Conservation (phyloP, 2,888 invertebrate species). For the Peribatodes rhomboidaria region DNA sequence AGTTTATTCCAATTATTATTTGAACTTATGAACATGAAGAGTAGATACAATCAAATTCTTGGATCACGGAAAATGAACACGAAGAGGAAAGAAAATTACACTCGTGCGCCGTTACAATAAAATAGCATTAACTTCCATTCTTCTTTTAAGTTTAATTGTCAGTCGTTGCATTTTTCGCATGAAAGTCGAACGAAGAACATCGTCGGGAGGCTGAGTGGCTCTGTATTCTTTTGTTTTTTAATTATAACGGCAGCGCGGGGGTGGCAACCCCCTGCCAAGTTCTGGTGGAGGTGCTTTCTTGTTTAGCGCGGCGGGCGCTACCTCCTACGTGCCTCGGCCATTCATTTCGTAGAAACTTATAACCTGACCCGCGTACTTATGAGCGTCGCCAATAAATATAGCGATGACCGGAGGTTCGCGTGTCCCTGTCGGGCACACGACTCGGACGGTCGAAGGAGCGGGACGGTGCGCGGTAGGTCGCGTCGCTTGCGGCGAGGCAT, state of each 20-base stretch:
- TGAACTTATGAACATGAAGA: background rate
- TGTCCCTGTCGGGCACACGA: constrained; percentile 70
- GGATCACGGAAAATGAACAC: background rate
- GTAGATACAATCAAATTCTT: too few species aligned
- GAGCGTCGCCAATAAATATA: constrained; percentile 87
- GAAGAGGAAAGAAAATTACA: background rate
- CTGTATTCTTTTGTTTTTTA: constrained; percentile 87
- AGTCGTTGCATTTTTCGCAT: constrained; percentile 80
- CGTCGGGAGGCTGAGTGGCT: constrained; percentile 80
- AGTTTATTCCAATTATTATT: too few species aligned
- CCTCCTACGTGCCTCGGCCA: constrained; percentile 84
- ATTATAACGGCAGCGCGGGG: constrained; percentile 81
- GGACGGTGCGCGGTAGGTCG: constrained; percentile 68
- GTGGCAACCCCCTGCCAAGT: constrained; percentile 72
- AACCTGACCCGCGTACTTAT: constrained; percentile 87
- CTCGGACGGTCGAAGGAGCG: constrained; percentile 59
- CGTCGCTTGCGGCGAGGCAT: constrained; percentile 78
- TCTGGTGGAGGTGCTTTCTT: constrained; percentile 83
- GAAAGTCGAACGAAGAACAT: constrained; percentile 73
- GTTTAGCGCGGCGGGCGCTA: constrained; percentile 78
- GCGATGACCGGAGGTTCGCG: constrained; percentile 82
- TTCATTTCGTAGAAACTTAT: constrained; percentile 86
- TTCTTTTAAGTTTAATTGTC: constrained; percentile 66
- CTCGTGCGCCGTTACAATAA: constrained; percentile 31
- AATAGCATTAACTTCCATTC: constrained; percentile 48